Base-by-base conservation (phyloP, 2,888 invertebrate genomes). In the Alviniconcha strummeri region DNA sequence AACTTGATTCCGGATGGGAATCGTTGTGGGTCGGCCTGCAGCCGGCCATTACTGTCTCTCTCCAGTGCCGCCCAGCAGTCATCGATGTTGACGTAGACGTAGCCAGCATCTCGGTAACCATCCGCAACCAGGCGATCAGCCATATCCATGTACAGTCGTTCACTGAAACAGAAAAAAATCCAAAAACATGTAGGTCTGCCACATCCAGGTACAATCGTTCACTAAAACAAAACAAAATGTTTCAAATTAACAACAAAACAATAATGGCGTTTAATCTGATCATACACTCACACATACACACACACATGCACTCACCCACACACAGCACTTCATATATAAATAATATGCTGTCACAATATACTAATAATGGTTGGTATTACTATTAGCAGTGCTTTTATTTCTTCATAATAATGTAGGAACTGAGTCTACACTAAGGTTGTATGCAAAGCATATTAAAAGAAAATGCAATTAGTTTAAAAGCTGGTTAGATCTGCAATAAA, bases 1-100 rank as follows among this genome's bases (percentile, higher is more conserved):
- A 96, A 96, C 94, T 96, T 97, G 95, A 99, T 98, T 88, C 98
- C 98, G 92, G 96, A 96, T 0, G 98, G 98, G 94, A 99, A 99
- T 89, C 98, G 95, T 88, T 96, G 95, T 57, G 96, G 95, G 93
- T 98, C 98, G 0, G 98, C 96, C 80, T 97, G 96, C 54, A 98
- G 95, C 85, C 96, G 95, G n/a, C 98, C 97, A 2, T 80, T 6
- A 86, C 85, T 82, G 90, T 96, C 96, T 75, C 98, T 95, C 88
- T 97, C 96, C 90, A 97, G 96, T 90, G 97, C 97, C 84, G 98
- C 95, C 98, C 98, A 98, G 94, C 98, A 98, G 94, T 98, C 94
- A 85, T 94, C 94, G 76, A 94, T 91, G 82, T 91, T 92, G 6
- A 94, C 96, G 93, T 97, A 98, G 93, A 98, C 96, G 93, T 98